phyloP scores from a whole-genome alignment of 2,888 invertebrate genomes.

The Nemotelus nigrinus region DNA sequence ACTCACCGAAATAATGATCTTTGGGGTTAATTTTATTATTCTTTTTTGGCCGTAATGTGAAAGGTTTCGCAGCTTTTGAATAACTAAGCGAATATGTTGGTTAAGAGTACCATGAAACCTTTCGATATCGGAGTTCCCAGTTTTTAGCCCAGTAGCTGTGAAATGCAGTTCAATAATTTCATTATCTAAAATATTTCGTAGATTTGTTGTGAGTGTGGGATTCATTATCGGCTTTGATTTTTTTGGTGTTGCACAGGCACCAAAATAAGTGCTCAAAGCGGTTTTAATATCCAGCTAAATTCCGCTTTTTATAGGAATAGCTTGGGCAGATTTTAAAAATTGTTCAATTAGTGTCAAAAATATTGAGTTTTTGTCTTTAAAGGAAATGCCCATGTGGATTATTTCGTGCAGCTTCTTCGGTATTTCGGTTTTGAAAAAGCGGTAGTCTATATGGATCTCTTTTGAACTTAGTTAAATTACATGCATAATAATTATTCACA shows the following conservation, averaged over 20 bases:
- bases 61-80: background rate
- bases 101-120: slow-evolving; percentile 1
- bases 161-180: background rate
- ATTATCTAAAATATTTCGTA: background rate
- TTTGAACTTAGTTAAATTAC: slow-evolving; percentile 11
- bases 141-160: slow-evolving; percentile 2
- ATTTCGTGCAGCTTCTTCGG: slow-evolving; percentile 25
- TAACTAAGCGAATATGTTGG: slow-evolving; percentile 1
- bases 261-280: background rate
- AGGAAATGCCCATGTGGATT: slow-evolving; percentile 18
- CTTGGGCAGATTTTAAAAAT: too few relatives aligned
- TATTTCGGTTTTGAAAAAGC: background rate
- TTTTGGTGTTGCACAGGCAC: background rate
- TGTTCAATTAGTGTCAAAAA: slow-evolving; percentile 47
- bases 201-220: background rate
- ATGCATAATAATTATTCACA: slow-evolving; percentile 7
- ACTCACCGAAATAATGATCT: too few relatives aligned
- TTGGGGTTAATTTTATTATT: too few relatives aligned
- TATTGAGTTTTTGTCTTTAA: slow-evolving; percentile 19
- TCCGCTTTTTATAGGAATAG: too few relatives aligned
- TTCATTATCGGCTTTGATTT: background rate
- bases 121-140: slow-evolving; percentile 12
- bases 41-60: too few relatives aligned
- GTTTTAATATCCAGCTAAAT: background rate
- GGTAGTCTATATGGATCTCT: slow-evolving; percentile 6